Conservation (phyloP, 2,888 invertebrate genomes). For the Chorisops tibialis region DNA sequence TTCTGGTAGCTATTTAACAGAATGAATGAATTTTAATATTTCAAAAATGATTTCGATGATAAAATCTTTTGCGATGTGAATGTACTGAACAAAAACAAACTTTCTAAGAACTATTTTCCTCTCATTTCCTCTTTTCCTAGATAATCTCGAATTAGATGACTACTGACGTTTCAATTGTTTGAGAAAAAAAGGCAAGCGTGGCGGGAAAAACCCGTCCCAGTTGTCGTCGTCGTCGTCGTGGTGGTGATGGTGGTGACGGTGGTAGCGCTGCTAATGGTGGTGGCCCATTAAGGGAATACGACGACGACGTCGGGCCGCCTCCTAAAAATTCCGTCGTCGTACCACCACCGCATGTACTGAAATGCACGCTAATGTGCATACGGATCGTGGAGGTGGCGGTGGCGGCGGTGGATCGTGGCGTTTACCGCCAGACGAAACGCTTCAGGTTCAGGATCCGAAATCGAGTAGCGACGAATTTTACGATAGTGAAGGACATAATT, state of each 20-base stretch:
- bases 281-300: conserved; percentile 40
- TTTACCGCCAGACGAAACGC: conserved; percentile 87
- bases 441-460: conserved; percentile 86
- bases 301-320: conserved; percentile 52
- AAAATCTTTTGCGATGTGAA: too few species aligned
- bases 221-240: conserved; percentile 19
- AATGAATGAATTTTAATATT: too few species aligned
- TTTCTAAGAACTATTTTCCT: too few species aligned
- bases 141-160: conserved; percentile 28
- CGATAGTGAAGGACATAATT: conserved; percentile 79
- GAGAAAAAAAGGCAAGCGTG: conserved; percentile 58
- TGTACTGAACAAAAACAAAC: too few species aligned
- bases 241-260: conserved; percentile 9
- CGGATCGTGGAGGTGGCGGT: conserved; percentile 65
- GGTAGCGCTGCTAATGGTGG: too few species aligned
- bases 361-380: conserved; percentile 87
- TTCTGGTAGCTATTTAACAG: too few species aligned
- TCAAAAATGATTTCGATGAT: too few species aligned
- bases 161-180: conserved; percentile 33
- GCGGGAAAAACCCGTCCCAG: conserved; percentile 45
- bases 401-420: conserved; percentile 74
- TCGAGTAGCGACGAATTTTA: conserved; percentile 77
- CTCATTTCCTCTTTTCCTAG: background rate
- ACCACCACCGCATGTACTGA: conserved; percentile 36
- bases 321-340: conserved; percentile 34